Evolutionary conservation across 1,140 invertebrate species (phyloP), one percentile per base, ranked within the genome.

Genomic region (Papilio xuthus): DNA sequence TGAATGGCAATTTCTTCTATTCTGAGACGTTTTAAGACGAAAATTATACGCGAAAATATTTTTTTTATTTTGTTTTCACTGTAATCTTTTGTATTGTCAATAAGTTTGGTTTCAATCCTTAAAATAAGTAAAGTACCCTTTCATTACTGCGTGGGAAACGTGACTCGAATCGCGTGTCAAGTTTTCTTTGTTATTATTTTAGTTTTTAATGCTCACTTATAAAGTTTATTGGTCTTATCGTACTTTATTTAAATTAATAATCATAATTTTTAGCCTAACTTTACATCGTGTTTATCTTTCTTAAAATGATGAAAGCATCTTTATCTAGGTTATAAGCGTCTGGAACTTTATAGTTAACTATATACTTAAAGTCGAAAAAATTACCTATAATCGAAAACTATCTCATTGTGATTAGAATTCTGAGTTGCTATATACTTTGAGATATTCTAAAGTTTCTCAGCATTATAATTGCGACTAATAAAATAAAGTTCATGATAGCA

Each of bases 401-500:
- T 10, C 4, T 26, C 3, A 26, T 60, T 60, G 23, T 12, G 10
- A 9, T 26, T 60, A 26, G 20, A 23, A 60, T 23, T 60, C 20
- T 3, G 0, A 28, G 60, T 67, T 26, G 13, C 10, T 67, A 1
- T 28, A 67, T 67, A 28, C 23, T 26, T 32, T 26, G 12, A 26
- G 23, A 4, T 60, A 26, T 60, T 6, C 12, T 6, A 26, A 26
- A n/a, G n/a, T n/a, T n/a, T 60, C 9, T 53, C 12, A 4, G 42
- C 37, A 20, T 42, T 44, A 44, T 23, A 26, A 4, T 28, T 37
- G 67, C 41, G 18, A 47, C 20, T 50, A 47, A 20, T 20, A 26
- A 7, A 80, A 67, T 76, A 78, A 75, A 71, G 56, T 67, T 78
- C 79, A 69, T 77, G 60, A 23, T 79, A 74, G 69, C 41, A 32